These are phyloP conservation scores for Poeciliopsis turrubarensis DNA, from an alignment of 2,113 vertebrate species.

Conservation along the genomic window DNA sequence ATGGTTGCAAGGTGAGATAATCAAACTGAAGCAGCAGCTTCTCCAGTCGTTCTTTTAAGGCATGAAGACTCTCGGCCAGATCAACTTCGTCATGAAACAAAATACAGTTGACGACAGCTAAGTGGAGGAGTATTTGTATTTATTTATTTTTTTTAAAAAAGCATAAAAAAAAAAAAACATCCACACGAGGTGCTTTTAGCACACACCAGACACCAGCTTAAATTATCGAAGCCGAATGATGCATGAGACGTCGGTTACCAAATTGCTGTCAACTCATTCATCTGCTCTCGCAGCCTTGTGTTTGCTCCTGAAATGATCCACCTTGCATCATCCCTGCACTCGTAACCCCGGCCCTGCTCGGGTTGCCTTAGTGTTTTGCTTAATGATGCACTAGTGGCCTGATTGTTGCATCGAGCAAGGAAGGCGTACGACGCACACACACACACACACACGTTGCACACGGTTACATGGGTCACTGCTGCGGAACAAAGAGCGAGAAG, in stretches of 20 bases:
- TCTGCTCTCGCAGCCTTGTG: constrained; percentile 28
- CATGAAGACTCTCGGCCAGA: background rate
- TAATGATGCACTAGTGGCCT: constrained; percentile 62
- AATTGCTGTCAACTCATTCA: constrained; percentile 31
- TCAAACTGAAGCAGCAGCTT: constrained; percentile 15
- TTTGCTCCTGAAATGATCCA: constrained; percentile 43
- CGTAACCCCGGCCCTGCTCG: constrained; percentile 17
- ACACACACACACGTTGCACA: constrained; percentile 38
- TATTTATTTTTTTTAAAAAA: background rate
- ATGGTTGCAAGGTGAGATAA: constrained; percentile 39
- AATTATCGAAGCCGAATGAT: constrained; percentile 41
- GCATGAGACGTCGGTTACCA: constrained; percentile 24
- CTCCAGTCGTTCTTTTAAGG: constrained; percentile 4
- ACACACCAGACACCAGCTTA: background rate
- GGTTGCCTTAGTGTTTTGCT: constrained; percentile 38
- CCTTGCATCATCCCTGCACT: constrained; percentile 39
- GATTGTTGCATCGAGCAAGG: constrained; percentile 40
- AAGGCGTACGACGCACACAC: constrained; percentile 48
- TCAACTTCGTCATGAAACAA: background rate
- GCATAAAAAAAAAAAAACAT: background rate
- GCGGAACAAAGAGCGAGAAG: constrained; percentile 62
- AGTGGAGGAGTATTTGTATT: background rate
- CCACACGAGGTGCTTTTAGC: background rate
- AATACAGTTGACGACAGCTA: background rate
- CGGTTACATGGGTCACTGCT: constrained; percentile 67